phyloP scores from a whole-genome alignment of 1,140 invertebrate species.

The Pseudomyrmex dendroicus region DNA sequence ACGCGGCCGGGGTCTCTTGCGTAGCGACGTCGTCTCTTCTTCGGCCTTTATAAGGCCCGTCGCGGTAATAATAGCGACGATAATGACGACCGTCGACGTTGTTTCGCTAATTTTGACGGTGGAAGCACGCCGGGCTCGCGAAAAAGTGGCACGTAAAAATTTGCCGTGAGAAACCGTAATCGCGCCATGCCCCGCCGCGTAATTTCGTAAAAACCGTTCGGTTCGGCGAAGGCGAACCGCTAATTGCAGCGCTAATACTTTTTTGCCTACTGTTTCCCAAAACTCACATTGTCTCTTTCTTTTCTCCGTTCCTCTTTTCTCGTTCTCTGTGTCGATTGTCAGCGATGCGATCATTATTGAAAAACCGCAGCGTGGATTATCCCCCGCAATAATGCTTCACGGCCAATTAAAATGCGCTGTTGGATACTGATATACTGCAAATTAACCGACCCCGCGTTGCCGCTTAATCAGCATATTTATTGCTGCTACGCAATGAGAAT shows the following conservation, averaged over 20 bases:
- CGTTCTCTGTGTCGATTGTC: slow-evolving; percentile 28
- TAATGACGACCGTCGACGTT: not conserved
- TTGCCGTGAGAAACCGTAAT: not conserved
- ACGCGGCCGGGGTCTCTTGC: not conserved
- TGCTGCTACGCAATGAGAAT: slow-evolving; percentile 62
- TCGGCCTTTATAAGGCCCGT: not conserved
- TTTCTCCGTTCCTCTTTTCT: too few species aligned
- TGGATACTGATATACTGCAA: slow-evolving; percentile 76
- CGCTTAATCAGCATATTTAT: slow-evolving; percentile 76
- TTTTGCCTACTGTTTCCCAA: not conserved
- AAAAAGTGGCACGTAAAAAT: slow-evolving; percentile 4
- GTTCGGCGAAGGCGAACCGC: not conserved
- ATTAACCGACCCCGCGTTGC: slow-evolving; percentile 72
- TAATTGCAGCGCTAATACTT: slow-evolving; percentile 10
- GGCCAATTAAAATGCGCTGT: slow-evolving; percentile 74
- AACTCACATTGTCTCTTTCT: slow-evolving; percentile 8
- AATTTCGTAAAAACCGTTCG: slow-evolving; percentile 26
- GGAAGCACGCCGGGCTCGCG: not conserved
- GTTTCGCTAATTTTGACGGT: slow-evolving; percentile 24
- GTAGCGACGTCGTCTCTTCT: not conserved
- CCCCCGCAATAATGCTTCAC: slow-evolving; percentile 72
- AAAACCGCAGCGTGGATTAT: slow-evolving; percentile 65
- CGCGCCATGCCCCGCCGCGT: not conserved
- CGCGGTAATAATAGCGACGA: not conserved
- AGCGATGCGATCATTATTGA: slow-evolving; percentile 59